phyloP scores from a whole-genome alignment of 2,113 vertebrate species.

The Uria aalge region DNA sequence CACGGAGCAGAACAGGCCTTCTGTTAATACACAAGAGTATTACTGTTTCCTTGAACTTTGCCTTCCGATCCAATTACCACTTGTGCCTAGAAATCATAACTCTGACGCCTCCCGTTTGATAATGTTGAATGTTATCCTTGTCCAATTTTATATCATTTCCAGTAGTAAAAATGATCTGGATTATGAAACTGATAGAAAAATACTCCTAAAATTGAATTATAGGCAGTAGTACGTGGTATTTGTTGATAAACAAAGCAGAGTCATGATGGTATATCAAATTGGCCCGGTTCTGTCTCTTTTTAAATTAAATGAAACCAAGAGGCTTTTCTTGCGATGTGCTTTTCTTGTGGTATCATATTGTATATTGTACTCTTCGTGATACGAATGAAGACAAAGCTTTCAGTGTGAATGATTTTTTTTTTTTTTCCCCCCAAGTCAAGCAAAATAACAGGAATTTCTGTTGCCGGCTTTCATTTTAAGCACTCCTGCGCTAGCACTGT shows the following conservation, averaged over 20 bases:
- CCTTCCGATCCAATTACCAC: neutral
- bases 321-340: neutral
- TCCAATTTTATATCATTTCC: neutral
- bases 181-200: neutral
- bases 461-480: neutral
- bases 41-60: constrained; percentile 55
- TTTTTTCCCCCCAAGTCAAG: neutral
- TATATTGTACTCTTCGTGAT: neutral
- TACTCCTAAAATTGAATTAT: neutral
- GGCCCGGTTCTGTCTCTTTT: neutral
- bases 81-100: constrained; percentile 40
- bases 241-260: neutral
- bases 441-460: neutral
- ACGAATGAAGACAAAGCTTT: neutral
- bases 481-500: neutral
- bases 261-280: neutral
- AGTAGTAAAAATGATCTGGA: neutral
- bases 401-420: neutral
- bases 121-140: neutral
- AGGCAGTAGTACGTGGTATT: neutral
- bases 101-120: neutral
- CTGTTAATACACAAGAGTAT: constrained; percentile 47
- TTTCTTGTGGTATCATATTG: neutral
- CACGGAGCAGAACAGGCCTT: constrained; percentile 27
- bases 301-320: neutral